Base-by-base conservation (phyloP, 2,797 vertebrate species). In the Ciconia nigra region DNA sequence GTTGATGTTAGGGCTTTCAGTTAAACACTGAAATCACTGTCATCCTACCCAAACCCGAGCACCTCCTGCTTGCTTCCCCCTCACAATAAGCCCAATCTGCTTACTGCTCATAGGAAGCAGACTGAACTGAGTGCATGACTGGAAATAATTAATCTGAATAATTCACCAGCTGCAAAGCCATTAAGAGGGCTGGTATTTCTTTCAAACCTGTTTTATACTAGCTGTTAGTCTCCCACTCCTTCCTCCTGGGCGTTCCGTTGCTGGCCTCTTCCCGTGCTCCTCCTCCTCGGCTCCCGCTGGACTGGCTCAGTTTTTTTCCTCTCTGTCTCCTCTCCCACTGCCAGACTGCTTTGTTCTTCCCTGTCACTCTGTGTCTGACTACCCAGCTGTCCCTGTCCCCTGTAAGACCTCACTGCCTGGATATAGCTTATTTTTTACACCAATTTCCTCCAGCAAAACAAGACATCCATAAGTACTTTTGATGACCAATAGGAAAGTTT, bases 91-190 rank as follows among this genome's bases (percentile, higher is more conserved):
- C n/a, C 35, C 1, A 14, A 76, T 47, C 51, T 7, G 13, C 66
- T 95, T 83, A 85, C 59, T 71, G 39, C 35, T 80, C 21, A 77
- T n/a, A 77, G 90, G 90, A 96, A 93, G 67, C 19, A 94, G 85
- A 73, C 61, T 77, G 81, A 67, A 95, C 83, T 18, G 24, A 90
- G 16, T 26, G 33, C 39, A 73, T 11, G 72, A 62, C 83, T 95
- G 95, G 88, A 97, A 94, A 94, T 74, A 90, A 96, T 95, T 77
- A 87, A 76, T 83, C 70, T 90, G 89, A 95, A 87, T 89, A 92
- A 92, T 73, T 92, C 52, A 80, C 58, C 91, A 96, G 73, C 88
- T 96, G 85, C 73, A 93, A 95, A 93, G 47, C 33, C 37, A 73
- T 63, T 88, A 80, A 49, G 14, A 85, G 31, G 28, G 57, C 15